Evolutionary conservation across 2,113 vertebrate species (phyloP).

Genomic region (Engraulis encrasicolus): DNA sequence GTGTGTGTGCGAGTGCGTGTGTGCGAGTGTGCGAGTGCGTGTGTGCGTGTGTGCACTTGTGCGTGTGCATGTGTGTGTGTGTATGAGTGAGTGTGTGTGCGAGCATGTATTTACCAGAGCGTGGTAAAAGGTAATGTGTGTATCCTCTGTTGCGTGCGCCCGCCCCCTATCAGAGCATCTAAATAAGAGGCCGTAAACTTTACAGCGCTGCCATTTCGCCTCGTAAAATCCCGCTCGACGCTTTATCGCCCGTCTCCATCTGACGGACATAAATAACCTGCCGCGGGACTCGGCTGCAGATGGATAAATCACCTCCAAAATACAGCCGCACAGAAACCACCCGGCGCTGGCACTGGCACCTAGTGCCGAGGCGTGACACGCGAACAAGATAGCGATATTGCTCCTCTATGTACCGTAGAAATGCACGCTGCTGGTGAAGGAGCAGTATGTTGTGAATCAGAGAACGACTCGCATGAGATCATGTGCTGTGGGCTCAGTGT

Average conservation of each 20-base stretch:
- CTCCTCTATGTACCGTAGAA: too few species aligned
- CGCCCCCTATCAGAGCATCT: neutral
- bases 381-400: neutral
- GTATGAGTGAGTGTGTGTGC: neutral
- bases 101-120: too few species aligned
- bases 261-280: neutral
- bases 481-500: too few species aligned
- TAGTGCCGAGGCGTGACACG: too few species aligned
- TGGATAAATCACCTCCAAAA: neutral
- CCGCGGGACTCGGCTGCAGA: neutral
- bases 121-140: neutral
- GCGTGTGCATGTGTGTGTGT: neutral
- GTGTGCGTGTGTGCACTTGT: neutral
- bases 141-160: neutral
- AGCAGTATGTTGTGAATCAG: too few species aligned
- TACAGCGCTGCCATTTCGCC: neutral
- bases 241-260: neutral
- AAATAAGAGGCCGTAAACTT: conserved; percentile 7
- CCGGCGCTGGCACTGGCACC: neutral
- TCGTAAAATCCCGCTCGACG: neutral
- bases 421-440: too few species aligned
- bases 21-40: neutral
- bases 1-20: neutral
- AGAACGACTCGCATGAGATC: too few species aligned
- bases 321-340: neutral